Evolutionary conservation across 2,797 vertebrate species (phyloP), one percentile per base, ranked within the genome.

Genomic region (Cirrhinus mrigala): DNA sequence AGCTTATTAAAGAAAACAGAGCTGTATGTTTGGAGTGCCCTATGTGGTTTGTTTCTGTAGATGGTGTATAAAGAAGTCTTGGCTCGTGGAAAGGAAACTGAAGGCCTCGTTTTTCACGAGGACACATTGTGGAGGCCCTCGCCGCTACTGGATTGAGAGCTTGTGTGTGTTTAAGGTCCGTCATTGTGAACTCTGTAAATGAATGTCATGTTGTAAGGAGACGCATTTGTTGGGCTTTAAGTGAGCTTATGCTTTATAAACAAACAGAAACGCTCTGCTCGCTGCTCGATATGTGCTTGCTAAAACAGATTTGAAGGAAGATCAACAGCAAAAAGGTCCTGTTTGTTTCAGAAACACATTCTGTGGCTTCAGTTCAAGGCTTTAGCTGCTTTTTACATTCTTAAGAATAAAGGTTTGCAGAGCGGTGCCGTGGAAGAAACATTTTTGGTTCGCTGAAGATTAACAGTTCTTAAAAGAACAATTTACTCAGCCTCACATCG

Each of bases 201-300:
- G 92, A 94, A 94, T 93, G 92, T 85, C 90, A 88, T 50, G 79
- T 81, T 80, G 85, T 92, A 89, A 86, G 90, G 92, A 92, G 91
- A 94, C 91, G 93, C 88, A 87, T 93, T 89, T 29, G 62, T 64
- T 29, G 62, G 29, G 62, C 62, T 64, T 64, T 90, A 94, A 94
- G 90, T 85, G 91, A 92, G 92, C 93, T 96, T 95, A 91, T 89
- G 90, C 93, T 96, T 94, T 95, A 94, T 96, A 97, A 98, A 97
- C 96, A 97, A 95, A 95, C 91, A 95, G 93, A 89, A 90, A 89
- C 89, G 29, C 78, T 92, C 89, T 87, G 91, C 93, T 92, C 91
- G 90, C 90, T 88, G 91, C 90, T 93, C 89, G 90, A 91, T 89
- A 87, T 94, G 94, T 92, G 50, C 83, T 64, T 69, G 88, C 85